Conservation (phyloP, 2,888 invertebrate species). For the Dryobotodes eremita region DNA sequence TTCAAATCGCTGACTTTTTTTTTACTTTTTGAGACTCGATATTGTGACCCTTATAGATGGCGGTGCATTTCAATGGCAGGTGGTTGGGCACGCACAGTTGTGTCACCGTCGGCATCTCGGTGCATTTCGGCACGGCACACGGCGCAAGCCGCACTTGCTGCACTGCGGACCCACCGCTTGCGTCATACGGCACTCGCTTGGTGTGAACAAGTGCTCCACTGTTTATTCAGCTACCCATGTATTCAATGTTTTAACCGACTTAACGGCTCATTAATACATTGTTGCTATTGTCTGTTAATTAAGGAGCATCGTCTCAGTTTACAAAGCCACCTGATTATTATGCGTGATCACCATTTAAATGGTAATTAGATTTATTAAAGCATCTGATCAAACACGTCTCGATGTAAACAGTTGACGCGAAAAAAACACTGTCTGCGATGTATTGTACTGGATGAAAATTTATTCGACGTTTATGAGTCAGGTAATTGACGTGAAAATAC, state of each 20-base stretch:
- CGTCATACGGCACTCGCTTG: conserved; percentile 74
- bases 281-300: conserved; percentile 87
- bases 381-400: conserved; percentile 85
- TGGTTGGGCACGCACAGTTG: conserved; percentile 45
- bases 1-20: too few relatives aligned
- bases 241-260: conserved; percentile 79
- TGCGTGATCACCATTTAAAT: conserved; percentile 90
- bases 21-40: too few relatives aligned
- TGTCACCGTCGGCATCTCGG: conserved; percentile 49
- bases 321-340: conserved; percentile 88
- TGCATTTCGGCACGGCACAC: conserved; percentile 41
- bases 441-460: conserved; percentile 67
- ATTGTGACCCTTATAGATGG: conserved; percentile 24
- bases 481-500: conserved; percentile 67
- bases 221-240: conserved; percentile 73
- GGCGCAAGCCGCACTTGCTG: conserved; percentile 14
- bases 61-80: conserved; percentile 52
- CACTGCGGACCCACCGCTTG: conserved; percentile 62
- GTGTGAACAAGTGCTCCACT: conserved; percentile 83
- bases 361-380: conserved; percentile 88
- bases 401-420: conserved; percentile 72
- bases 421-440: conserved; percentile 72
- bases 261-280: conserved; percentile 81
- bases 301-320: conserved; percentile 84
- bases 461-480: conserved; percentile 72